Evolutionary conservation across 2,888 invertebrate genomes (phyloP), one percentile per base, ranked within the genome.

Genomic region (Dryobota labecula): DNA sequence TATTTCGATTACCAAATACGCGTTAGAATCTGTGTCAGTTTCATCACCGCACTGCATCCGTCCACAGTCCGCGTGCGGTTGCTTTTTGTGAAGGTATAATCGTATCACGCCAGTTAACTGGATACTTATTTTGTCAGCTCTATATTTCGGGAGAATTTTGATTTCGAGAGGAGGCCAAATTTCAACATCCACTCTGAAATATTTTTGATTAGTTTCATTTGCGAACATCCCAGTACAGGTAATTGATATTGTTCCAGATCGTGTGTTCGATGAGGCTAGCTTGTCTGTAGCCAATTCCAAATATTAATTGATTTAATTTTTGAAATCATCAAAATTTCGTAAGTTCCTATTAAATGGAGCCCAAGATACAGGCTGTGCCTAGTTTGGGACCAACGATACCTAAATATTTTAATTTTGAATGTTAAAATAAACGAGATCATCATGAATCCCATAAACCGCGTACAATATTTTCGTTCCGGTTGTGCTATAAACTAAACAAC

Each of bases 1-100:
- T 92, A 92, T 92, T 94, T 94, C 93, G 95, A 95, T 96, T 95
- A 95, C 95, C 95, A 95, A 96, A 96, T 94, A 92, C 93, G 92
- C 93, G 94, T 94, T 95, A 95, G 95, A 95, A 95, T 94, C 94
- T 96, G 95, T 95, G 95, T 95, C 95, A 95, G 94, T 95, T 95
- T 95, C 95, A 95, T 95, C 95, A 95, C 92, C 89, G 90, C 90
- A 90, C 92, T 92, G 94, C 94, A 94, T 94, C 94, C 94, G 94
- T 87, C 93, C 93, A 89, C 90, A 89, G 90, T 87, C 89, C 89
- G 89, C 89, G 89, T 88, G 90, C 90, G 91, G 87, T 89, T 87
- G 90, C 88, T 90, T 91, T 90, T 91, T 91, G 90, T 90, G 81
- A 89, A 90, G 86, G 86, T 86, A 87, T 78, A 80, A 85, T 82